These are phyloP conservation scores for Octonoba sinensis DNA, from an alignment of 2,888 invertebrate genomes.

Conservation along the genomic window DNA sequence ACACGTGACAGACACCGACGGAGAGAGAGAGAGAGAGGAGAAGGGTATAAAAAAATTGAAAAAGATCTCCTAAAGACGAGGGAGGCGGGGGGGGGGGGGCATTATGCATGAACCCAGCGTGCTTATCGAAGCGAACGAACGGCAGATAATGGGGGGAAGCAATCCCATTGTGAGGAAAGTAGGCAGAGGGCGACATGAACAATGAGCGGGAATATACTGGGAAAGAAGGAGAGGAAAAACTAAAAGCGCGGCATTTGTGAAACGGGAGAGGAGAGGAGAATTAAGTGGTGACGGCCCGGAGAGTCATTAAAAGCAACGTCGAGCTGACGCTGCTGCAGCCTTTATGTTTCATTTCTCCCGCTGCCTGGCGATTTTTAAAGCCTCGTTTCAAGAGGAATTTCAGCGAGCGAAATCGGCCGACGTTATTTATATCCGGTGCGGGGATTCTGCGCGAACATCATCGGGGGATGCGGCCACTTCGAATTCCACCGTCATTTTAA, in stretches of 20 bases:
- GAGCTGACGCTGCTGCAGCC: neutral
- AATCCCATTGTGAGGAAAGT: constrained; percentile 40
- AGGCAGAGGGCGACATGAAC: constrained; percentile 39
- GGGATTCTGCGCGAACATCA: too few relatives aligned
- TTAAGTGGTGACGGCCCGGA: constrained; percentile 33
- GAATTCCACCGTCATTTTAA: too few relatives aligned
- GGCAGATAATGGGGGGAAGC: constrained; percentile 8
- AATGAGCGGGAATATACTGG: constrained; percentile 12
- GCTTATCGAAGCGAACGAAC: constrained; percentile 9
- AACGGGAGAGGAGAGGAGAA: constrained; percentile 7
- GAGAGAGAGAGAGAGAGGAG: too few relatives aligned
- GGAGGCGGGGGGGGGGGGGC: neutral
- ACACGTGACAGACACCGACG: too few relatives aligned
- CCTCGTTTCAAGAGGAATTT: too few relatives aligned
- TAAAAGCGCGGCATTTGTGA: neutral
- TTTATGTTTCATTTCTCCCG: too few relatives aligned
- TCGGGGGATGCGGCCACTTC: too few relatives aligned
- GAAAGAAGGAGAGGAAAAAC: neutral
- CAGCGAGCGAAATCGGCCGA: too few relatives aligned
- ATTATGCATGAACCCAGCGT: constrained; percentile 12
- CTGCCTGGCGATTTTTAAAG: too few relatives aligned
- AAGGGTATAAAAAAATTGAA: too few relatives aligned
- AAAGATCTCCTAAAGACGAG: neutral
- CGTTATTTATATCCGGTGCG: too few relatives aligned
- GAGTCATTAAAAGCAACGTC: constrained; percentile 39